Evolutionary conservation across 2,797 vertebrate genomes (phyloP).

Genomic region (Phrynocephalus vlangalii): DNA sequence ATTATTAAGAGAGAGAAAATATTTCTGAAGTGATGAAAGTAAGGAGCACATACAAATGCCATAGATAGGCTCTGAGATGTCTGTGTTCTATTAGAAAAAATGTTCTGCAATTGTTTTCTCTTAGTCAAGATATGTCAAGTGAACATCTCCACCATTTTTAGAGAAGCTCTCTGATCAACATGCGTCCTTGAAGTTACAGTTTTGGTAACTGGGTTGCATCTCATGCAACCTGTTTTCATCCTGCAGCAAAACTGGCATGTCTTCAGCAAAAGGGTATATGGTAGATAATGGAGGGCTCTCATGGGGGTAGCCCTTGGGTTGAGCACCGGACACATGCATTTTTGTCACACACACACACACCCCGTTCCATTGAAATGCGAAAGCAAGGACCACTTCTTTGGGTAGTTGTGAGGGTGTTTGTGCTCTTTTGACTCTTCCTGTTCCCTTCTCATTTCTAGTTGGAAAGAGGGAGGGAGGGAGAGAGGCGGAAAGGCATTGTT

Average conservation of each 20-base stretch:
- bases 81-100: background rate
- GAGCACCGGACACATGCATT: background rate
- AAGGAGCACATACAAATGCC: too few species aligned
- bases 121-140: background rate
- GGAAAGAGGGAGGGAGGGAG: conserved; percentile 49
- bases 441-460: conserved; percentile 61
- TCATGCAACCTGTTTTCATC: background rate
- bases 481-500: conserved; percentile 37
- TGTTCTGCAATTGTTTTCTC: background rate
- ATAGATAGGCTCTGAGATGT: background rate
- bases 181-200: background rate
- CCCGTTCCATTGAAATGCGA: background rate
- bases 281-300: background rate
- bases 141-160: background rate
- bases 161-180: background rate
- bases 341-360: too few species aligned
- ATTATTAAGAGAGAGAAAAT: background rate
- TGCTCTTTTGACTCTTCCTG: conserved; percentile 42
- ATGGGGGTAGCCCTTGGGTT: background rate
- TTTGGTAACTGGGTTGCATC: background rate
- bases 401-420: conserved; percentile 7
- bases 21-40: background rate
- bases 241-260: background rate
- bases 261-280: background rate
- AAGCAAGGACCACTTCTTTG: accelerated